Evolutionary conservation across 2,888 invertebrate genomes (phyloP), one percentile per base, ranked within the genome.

Genomic region (Hypsopygia costalis): DNA sequence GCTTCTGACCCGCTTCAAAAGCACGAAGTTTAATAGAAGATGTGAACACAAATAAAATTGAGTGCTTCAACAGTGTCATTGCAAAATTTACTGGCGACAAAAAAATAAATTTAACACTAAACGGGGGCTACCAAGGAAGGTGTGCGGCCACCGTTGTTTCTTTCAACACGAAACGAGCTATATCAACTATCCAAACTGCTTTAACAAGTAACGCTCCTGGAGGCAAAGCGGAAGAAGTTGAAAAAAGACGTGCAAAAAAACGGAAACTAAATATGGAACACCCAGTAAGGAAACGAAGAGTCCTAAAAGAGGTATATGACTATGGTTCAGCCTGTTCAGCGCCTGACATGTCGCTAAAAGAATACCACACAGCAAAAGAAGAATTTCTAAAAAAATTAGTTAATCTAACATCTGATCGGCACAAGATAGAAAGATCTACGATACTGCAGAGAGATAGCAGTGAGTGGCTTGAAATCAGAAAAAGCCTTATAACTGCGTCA

Each of bases 31-130:
- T 63, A 33, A 40, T 62, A 3, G 44, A 53, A 36, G 44, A 64
- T 32, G 52, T 60, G 4, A 47, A 56, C 34, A 70, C 52, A 28
- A 65, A 68, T 43, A 31, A 36, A 5, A 63, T 65, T 1, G 68
- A 69, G 43, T 9, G 25, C 7, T 70, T 54, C 35, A 65, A 67
- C 39, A 52, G 50, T 9, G 46, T 62, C 3, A 52, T 69, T 3
- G 58, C 62, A 4, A 64, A 65, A 50, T 62, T 55, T 42, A 51
- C 60, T 10, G 63, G 65, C 2, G 73, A 69, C 3, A 74, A 71
- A 54, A 40, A 66, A 40, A 55, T 64, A 6, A 69, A 74, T 46
- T 62, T 54, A 47, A 30, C 57, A 4, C 33, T 47, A 37, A 52
- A 44, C 40, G 42, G 60, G 7, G 56, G 56, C 1, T 76, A 70